Conservation (phyloP, 2,113 vertebrate species). For the Madoqua kirkii region DNA sequence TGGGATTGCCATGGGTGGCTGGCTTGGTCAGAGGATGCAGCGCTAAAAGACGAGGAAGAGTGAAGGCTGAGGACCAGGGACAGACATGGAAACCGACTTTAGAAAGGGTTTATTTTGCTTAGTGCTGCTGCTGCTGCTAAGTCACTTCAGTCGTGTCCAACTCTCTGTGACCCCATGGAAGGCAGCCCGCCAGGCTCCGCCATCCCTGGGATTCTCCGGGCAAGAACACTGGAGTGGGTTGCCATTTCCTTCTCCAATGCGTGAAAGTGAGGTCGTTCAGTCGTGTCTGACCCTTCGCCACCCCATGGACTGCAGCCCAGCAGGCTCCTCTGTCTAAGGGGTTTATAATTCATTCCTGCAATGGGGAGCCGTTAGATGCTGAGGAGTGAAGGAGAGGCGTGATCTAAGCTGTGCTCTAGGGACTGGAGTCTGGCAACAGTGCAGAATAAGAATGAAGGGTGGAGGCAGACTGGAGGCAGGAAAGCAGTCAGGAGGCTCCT, state of each 20-base stretch:
- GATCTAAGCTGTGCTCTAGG: not conserved
- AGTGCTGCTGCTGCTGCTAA: too few relatives aligned
- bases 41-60: not conserved
- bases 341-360: not conserved
- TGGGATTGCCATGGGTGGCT: accelerated
- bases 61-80: not conserved
- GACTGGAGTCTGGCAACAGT: not conserved
- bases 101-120: not conserved
- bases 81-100: not conserved
- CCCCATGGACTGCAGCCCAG: too few relatives aligned
- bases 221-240: too few relatives aligned
- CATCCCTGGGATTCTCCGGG: too few relatives aligned
- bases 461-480: not conserved
- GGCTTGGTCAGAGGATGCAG: not conserved
- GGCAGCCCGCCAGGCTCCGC: accelerated
- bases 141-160: accelerated
- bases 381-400: accelerated
- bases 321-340: not conserved
- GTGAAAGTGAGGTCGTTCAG: too few relatives aligned
- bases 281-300: too few relatives aligned
- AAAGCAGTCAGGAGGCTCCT: not conserved
- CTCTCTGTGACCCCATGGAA: too few relatives aligned
- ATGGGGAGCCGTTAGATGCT: not conserved
- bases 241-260: too few relatives aligned
- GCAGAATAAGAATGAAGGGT: not conserved